Evolutionary conservation across 2,113 vertebrate species (phyloP), one percentile per base, ranked within the genome.

Genomic region (Paralichthys olivaceus): DNA sequence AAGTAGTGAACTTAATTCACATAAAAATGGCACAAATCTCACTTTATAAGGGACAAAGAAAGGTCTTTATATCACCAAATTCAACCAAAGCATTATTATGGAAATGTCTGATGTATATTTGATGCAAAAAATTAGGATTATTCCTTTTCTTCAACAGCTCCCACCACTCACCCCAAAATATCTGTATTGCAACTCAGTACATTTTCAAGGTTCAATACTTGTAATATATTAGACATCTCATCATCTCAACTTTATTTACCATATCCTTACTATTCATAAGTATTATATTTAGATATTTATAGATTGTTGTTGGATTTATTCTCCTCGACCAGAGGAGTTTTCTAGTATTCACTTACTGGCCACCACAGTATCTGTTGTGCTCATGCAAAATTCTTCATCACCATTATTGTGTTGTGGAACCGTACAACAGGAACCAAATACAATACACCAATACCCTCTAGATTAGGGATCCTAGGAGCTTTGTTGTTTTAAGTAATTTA

Each of bases 1-100:
- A 61, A 80, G 77, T n/a, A 54, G 28, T 15, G 1, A 56, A 63
- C 65, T 45, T 2, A 5, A 56, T 25, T 28, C 19, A 56, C 7
- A 22, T 14, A 25, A 75, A 70, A 70, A 25, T 54, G 61, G 25
- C 65, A 71, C 28, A 80, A 80, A 64, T 74, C 28, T 84, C 58
- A 51, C 72, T 72, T 81, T 80, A 51, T 51, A 4, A 62, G 57
- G 19, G 15, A 71, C 15, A 4, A 47, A 67, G 74, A 76, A 71
- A 7, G 0, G 5, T 28, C 1, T 20, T 70, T 43, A 12, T 59
- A 54, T 34, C 5, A 23, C 26, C 20, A 69, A 65, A 67, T 55
- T 25, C 2, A 73, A 34, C 60, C 40, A 53, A 54, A 25, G 1
- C 28, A 14, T 14, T 29, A 53, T 61, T 29, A n/a, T 55, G 2